Base-by-base conservation (phyloP, 2,888 invertebrate species). In the Drosophila paramelanica region DNA sequence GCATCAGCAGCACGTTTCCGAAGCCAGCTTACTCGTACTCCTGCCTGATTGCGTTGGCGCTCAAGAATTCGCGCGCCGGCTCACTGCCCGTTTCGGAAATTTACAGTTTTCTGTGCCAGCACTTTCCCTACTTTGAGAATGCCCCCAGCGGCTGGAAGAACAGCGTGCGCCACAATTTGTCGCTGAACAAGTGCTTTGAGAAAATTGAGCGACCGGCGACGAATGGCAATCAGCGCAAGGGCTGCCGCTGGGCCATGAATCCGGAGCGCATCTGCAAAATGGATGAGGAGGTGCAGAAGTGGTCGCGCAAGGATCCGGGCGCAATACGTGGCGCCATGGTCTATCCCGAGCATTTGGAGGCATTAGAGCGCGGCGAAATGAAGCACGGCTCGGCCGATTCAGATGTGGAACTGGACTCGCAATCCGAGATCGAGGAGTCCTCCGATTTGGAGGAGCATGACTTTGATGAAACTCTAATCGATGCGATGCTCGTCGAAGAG, bases 131-230 rank as follows among this genome's bases (percentile, higher is more conserved):
- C 92, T 99, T 99, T 92, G 98, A 98, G 93, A 98, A 98, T 1
- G 99, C 99, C 10, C 99, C 98, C 23, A 97, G 96, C 91, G 99
- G 99, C 14, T 99, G 99, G 99, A 99, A 99, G 93, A 99, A 99
- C 92, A 99, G 99, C 4, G 99, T 99, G 1, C 94, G 99, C 79
- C 99, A 99, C 92, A 99, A 99, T 93, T 94, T 99, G 81, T 98
- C 98, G 79, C 93, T 99, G 83, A 99, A 99, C 93, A 99, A 99
- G 93, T 99, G 99, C 93, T 99, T 99, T 92, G 98, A 98, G 90
- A 99, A 99, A 93, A 98, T 99, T 73, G 98, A 99, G 90, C 97
- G 98, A 87, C 98, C 98, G 0, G 96, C 96, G 0, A 96, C 96
- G 47, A 97, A 96, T 91, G 96, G 96, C 31, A 95, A 95, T 87